phyloP scores from a whole-genome alignment of 1,140 invertebrate species.

The Hermatobates lingyangjiaoensis region DNA sequence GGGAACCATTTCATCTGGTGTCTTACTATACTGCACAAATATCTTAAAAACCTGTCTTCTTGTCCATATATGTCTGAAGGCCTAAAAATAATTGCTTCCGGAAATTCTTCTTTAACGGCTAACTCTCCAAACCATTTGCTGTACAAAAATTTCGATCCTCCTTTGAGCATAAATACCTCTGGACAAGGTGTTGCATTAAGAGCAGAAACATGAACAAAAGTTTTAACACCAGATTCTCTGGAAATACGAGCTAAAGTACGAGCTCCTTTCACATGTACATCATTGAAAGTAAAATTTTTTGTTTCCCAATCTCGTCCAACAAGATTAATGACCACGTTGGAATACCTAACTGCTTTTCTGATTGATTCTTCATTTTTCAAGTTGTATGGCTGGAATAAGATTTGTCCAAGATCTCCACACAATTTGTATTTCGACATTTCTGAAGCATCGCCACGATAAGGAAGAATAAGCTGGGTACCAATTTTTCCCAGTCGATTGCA shows the following conservation, averaged over 20 bases:
- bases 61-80: conserved; percentile 80
- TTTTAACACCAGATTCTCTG: conserved; percentile 56
- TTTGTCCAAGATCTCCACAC: conserved; percentile 86
- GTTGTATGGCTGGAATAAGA: conserved; percentile 73
- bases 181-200: conserved; percentile 49
- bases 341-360: conserved; percentile 72
- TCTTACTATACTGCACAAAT: conserved; percentile 23
- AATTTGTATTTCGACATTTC: conserved; percentile 57
- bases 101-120: conserved; percentile 84
- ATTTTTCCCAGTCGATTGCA: conserved; percentile 75
- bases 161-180: conserved; percentile 28
- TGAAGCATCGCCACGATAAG: conserved; percentile 76
- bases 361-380: conserved; percentile 78
- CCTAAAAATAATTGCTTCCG: conserved; percentile 81
- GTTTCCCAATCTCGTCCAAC: conserved; percentile 86
- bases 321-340: conserved; percentile 93
- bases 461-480: conserved; percentile 76
- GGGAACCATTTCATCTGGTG: conserved; percentile 33
- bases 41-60: conserved; percentile 61
- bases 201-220: conserved; percentile 67
- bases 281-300: conserved; percentile 62
- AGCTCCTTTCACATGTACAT: conserved; percentile 61
- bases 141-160: conserved; percentile 45
- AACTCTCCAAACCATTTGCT: conserved; percentile 67
- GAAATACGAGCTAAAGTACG: conserved; percentile 51